Percentiles rank a stretch among this genome's conserved stretches.
phyloP scores from a whole-genome alignment of 2,113 vertebrate genomes.

The Microtus ochrogaster region DNA sequence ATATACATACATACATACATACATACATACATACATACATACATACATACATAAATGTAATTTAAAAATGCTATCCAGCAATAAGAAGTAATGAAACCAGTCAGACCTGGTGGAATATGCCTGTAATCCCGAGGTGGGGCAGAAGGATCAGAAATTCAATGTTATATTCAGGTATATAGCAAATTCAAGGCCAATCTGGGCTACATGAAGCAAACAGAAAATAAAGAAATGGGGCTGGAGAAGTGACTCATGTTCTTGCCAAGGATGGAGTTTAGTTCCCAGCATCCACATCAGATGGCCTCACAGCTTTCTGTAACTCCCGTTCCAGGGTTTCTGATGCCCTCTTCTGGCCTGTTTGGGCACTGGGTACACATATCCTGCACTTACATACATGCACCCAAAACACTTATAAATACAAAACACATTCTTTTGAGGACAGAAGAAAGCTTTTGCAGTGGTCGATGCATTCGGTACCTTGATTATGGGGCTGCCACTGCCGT shows the following conservation, averaged over 20 bases:
- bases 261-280: neutral
- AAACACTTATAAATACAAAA: neutral
- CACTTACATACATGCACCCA: neutral
- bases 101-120: neutral
- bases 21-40: no score
- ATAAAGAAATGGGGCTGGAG: neutral
- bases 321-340: neutral
- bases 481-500: neutral
- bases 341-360: neutral
- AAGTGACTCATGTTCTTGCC: neutral
- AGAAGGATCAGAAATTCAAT: neutral
- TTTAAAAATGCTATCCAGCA: neutral
- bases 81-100: conserved; percentile 9
- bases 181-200: neutral
- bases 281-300: neutral
- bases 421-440: neutral
- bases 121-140: neutral
- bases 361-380: neutral
- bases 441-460: neutral
- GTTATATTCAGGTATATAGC: neutral
- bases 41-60: neutral
- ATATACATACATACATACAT: no score
- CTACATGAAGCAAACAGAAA: neutral
- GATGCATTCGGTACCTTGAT: neutral
- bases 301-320: neutral